Conservation (phyloP, 2,113 vertebrate species). For the Aviceda subcristata region DNA sequence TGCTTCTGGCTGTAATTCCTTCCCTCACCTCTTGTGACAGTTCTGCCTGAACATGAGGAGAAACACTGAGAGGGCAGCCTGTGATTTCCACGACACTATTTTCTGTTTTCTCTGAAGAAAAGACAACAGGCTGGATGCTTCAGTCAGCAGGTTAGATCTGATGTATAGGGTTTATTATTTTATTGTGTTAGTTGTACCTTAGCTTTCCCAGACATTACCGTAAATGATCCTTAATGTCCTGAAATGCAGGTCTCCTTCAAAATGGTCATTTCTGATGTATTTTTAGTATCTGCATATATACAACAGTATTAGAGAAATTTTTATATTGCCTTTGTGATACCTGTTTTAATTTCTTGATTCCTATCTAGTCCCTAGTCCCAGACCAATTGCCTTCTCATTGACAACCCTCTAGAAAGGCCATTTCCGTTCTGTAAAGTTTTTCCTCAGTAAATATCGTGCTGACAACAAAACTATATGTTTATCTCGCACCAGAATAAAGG, state of each 20-base stretch:
- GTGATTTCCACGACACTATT: not conserved
- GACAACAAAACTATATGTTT: not conserved
- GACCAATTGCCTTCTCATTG: not conserved
- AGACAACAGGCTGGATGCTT: not conserved
- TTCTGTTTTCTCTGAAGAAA: not conserved
- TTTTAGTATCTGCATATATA: not conserved
- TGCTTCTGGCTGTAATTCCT: not conserved
- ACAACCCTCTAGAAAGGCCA: not conserved
- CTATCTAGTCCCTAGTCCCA: not conserved
- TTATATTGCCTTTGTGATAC: not conserved
- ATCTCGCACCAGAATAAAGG: not conserved
- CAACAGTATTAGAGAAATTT: not conserved
- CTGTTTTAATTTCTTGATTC: not conserved
- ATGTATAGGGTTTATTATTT: not conserved
- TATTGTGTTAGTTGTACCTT: not conserved
- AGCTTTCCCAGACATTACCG: not conserved
- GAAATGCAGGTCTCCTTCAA: not conserved
- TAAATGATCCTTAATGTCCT: not conserved
- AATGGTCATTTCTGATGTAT: not conserved
- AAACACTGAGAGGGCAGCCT: not conserved
- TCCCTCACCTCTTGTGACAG: not conserved
- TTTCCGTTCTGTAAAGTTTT: not conserved
- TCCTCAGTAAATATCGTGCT: not conserved
- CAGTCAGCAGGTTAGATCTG: not conserved
- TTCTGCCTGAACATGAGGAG: not conserved